These are phyloP conservation scores for Hepsetus odoe DNA, from an alignment of 2,113 vertebrate species.

Conservation along the genomic window DNA sequence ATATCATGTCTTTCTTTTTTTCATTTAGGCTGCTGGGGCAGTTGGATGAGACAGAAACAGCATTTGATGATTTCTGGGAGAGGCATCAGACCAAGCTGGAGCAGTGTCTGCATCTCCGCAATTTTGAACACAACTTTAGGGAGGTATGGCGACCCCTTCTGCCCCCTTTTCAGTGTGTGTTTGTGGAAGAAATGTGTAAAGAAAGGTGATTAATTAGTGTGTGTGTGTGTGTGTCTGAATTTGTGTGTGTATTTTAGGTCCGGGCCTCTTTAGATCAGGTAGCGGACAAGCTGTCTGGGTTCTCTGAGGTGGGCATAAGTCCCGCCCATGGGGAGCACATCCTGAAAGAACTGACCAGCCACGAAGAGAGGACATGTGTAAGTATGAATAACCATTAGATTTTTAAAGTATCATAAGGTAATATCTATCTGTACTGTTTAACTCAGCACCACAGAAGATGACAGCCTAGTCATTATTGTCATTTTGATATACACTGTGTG, in stretches of 20 bases:
- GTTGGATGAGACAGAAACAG: conserved; percentile 88
- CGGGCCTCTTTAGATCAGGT: conserved; percentile 81
- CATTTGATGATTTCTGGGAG: conserved; percentile 96
- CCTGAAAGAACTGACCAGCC: conserved; percentile 82
- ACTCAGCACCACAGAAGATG: background rate
- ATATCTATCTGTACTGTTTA: background rate
- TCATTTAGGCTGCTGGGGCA: conserved; percentile 86
- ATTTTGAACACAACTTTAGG: conserved; percentile 91
- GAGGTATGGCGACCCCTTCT: conserved; percentile 80
- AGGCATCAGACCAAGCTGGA: conserved; percentile 93
- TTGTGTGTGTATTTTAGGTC: conserved; percentile 71
- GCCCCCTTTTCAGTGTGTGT: background rate
- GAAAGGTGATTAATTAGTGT: background rate
- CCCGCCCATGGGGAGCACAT: conserved; percentile 87
- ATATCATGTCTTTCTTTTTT: background rate
- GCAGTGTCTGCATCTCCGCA: conserved; percentile 89
- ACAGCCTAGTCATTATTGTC: too few species aligned
- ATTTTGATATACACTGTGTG: too few species aligned
- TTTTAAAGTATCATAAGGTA: background rate
- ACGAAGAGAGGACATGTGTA: conserved; percentile 86
- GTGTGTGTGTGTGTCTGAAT: background rate
- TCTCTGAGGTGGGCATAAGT: conserved; percentile 90
- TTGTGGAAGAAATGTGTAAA: background rate
- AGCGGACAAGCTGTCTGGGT: conserved; percentile 81
- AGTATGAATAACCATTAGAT: conserved; percentile 60